Conservation (phyloP, 2,888 invertebrate genomes). For the Maniola hyperantus region DNA sequence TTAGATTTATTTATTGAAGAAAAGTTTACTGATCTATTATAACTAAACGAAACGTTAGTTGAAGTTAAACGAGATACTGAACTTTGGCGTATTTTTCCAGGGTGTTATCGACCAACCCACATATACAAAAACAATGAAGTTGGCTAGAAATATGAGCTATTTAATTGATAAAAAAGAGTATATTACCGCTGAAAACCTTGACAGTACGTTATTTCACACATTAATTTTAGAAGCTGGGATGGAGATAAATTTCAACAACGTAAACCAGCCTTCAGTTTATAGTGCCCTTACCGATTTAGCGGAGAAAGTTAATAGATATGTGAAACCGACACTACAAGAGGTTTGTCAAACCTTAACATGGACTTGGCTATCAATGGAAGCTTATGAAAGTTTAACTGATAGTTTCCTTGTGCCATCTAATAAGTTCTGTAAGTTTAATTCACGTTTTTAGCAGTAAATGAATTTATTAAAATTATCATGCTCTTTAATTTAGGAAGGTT, state of each 20-base stretch:
- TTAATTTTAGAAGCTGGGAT: conserved; percentile 51
- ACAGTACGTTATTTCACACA: conserved; percentile 51
- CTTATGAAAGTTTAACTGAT: conserved; percentile 55
- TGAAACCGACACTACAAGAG: conserved; percentile 61
- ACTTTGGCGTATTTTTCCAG: conserved; percentile 48
- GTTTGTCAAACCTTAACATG: conserved; percentile 64
- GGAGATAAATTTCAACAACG: conserved; percentile 67
- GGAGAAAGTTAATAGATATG: conserved; percentile 58
- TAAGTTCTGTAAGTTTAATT: conserved; percentile 72
- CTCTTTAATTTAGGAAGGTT: no score
- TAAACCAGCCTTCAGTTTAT: conserved; percentile 59
- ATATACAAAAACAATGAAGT: conserved; percentile 49
- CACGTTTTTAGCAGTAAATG: no score
- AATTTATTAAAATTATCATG: no score
- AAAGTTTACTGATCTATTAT: no score
- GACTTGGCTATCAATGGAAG: conserved; percentile 56
- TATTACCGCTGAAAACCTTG: conserved; percentile 48
- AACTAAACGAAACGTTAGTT: no score
- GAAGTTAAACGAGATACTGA: no score
- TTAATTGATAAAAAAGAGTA: conserved; percentile 57
- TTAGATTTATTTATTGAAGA: not conserved
- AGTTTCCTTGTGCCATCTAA: conserved; percentile 64
- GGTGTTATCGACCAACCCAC: conserved; percentile 63
- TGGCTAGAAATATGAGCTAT: conserved; percentile 53
- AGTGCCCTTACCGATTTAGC: conserved; percentile 52